Conservation (phyloP, 2,113 vertebrate species). For the Apaloderma vittatum region DNA sequence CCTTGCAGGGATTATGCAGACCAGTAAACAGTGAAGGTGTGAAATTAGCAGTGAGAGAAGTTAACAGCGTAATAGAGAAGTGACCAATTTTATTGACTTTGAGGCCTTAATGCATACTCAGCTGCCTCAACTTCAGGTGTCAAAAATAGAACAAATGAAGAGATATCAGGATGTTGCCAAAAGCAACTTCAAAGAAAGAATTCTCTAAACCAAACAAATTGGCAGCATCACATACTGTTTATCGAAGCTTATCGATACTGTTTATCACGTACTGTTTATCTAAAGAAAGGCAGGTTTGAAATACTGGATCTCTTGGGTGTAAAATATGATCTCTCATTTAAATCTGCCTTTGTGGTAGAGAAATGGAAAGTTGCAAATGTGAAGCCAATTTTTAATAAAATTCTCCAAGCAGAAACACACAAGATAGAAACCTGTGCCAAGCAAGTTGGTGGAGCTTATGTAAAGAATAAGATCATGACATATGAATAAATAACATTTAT, state of each 20-base stretch:
- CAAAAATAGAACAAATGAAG: not conserved
- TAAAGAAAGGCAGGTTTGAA: not conserved
- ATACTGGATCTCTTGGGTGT: not conserved
- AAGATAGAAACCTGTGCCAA: not conserved
- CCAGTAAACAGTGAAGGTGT: not conserved
- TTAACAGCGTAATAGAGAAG: accelerated
- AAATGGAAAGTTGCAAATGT: not conserved
- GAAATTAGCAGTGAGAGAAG: not conserved
- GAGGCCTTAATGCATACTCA: not conserved
- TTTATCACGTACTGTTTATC: no score
- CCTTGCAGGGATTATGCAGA: not conserved
- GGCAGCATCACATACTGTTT: no score
- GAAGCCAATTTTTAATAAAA: not conserved
- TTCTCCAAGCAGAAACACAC: not conserved
- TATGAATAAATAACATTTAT: not conserved
- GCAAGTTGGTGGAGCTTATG: not conserved
- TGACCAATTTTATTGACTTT: not conserved
- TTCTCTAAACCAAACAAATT: no score
- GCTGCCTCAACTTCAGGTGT: not conserved
- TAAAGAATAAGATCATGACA: not conserved
- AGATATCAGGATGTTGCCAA: not conserved
- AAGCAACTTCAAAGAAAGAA: no score
- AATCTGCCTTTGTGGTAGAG: not conserved
- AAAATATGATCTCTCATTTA: not conserved
- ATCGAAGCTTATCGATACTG: no score